Base-by-base conservation (phyloP, 1,140 invertebrate genomes). In the Telenomus remus region DNA sequence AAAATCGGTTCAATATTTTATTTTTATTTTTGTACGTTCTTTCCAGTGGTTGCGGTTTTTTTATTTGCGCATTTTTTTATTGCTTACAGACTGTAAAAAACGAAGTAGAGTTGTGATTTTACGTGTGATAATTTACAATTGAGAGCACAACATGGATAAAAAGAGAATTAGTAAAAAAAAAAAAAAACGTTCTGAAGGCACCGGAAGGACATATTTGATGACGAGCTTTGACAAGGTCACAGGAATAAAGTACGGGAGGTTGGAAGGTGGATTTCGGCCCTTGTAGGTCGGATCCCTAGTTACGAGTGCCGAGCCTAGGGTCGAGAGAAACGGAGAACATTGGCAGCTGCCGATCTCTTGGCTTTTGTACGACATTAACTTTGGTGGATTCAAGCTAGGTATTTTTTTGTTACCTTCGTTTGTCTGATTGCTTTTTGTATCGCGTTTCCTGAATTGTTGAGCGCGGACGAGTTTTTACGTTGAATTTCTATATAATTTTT, bases 281-380 rank as follows among this genome's bases (percentile, higher is more conserved):
- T 84, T 81, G 86, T 81, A 80, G 84, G 83, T 85, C 81, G 86
- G 86, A 87, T 87, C 86, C 86, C 87, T 88, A 88, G 87, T 88
- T 88, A 88, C 87, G 87, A 88, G 87, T 88, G 82, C 87, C 86
- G 87, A 87, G 80, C 86, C 86, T 88, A 88, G 87, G 86, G 84
- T 83, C 85, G 85, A 88, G 86, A 84, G 65, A 73, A 68, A 65
- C 76, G 64, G 60, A 73, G 75, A 69, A 64, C 59, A 57, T 64
- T 70, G 69, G 66, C 64, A 64, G 74, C 69, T 76, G 65, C 66
- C 70, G 50, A 72, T 78, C 82, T 85, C 82, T 86, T 82, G 84
- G 72, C 75, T 84, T 85, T 64, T 65, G 47, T 71, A 53, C 63
- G 57, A 74, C 57, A 57, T 76, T 76, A 68, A 74, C 63, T 71